Evolutionary conservation across 1,140 invertebrate genomes (phyloP).

Genomic region (Laupala kohalensis): DNA sequence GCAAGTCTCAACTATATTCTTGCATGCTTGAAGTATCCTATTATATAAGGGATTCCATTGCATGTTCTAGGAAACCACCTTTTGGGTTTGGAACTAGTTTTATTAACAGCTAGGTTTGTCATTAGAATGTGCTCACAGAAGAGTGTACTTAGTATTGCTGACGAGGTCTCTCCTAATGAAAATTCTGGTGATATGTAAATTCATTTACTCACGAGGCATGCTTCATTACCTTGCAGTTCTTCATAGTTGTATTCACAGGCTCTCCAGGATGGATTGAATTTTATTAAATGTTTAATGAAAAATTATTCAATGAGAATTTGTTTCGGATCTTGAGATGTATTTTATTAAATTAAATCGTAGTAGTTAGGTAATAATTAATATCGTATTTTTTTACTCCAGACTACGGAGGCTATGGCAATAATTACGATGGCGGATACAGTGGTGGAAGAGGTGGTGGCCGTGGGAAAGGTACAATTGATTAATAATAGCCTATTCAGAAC

Average conservation of each 20-base stretch:
- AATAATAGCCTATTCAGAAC: not conserved
- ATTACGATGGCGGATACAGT: constrained; percentile 67
- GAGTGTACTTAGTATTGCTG: not conserved
- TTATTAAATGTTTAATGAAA: not conserved
- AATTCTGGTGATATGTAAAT: not conserved
- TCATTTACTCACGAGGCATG: not conserved
- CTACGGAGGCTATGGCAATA: constrained; percentile 62
- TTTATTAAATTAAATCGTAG: not conserved
- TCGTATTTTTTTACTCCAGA: constrained; percentile 28
- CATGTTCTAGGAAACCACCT: too few relatives aligned
- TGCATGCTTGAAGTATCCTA: too few relatives aligned
- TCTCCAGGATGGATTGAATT: not conserved
- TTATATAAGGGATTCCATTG: too few relatives aligned
- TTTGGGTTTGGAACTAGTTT: too few relatives aligned
- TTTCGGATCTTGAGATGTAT: not conserved
- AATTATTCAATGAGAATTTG: not conserved
- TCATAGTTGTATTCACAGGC: not conserved
- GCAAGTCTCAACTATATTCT: too few relatives aligned
- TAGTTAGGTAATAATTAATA: not conserved
- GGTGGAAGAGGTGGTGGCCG: constrained; percentile 56
- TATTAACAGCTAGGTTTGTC: too few relatives aligned
- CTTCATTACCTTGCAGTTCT: not conserved
- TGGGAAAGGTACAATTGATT: constrained; percentile 53
- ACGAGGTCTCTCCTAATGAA: not conserved
- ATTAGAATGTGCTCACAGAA: not conserved